phyloP scores from a whole-genome alignment of 2,888 invertebrate genomes.

The Parnassius orleans region DNA sequence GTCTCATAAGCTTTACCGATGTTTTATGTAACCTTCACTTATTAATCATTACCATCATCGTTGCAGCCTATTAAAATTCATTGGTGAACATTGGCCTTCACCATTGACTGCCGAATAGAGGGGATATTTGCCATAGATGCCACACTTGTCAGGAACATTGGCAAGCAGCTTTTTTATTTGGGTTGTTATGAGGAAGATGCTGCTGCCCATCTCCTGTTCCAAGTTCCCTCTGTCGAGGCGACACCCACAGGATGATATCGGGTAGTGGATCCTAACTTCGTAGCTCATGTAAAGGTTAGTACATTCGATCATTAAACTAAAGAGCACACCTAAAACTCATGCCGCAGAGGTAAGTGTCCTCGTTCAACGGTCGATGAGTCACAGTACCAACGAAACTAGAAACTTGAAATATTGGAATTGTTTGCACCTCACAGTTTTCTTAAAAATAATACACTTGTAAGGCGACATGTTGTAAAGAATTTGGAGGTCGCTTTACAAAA shows the following conservation, averaged over 20 bases:
- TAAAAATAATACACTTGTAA: constrained; percentile 7
- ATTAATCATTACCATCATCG: no score
- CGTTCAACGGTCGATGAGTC: background rate
- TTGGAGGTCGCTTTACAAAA: background rate
- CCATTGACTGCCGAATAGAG: no score
- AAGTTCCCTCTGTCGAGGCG: no score
- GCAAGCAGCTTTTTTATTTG: no score
- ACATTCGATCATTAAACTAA: constrained; percentile 4
- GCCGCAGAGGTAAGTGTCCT: constrained; percentile 6
- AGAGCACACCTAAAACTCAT: background rate
- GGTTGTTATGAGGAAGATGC: no score
- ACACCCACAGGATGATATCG: no score
- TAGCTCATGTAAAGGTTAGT: background rate
- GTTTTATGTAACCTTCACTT: constrained; percentile 8
- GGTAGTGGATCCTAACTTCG: no score
- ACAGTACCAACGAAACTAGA: constrained; percentile 11
- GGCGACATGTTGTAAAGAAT: background rate
- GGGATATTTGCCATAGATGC: no score
- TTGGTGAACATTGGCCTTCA: no score
- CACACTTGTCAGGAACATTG: no score
- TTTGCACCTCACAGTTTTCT: constrained; percentile 7
- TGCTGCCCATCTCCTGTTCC: no score
- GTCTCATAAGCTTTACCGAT: constrained; percentile 10
- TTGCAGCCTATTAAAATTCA: no score
- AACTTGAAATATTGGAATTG: constrained; percentile 14